Evolutionary conservation across 2,888 invertebrate genomes (phyloP).

Genomic region (Chrysotoxum bicinctum): DNA sequence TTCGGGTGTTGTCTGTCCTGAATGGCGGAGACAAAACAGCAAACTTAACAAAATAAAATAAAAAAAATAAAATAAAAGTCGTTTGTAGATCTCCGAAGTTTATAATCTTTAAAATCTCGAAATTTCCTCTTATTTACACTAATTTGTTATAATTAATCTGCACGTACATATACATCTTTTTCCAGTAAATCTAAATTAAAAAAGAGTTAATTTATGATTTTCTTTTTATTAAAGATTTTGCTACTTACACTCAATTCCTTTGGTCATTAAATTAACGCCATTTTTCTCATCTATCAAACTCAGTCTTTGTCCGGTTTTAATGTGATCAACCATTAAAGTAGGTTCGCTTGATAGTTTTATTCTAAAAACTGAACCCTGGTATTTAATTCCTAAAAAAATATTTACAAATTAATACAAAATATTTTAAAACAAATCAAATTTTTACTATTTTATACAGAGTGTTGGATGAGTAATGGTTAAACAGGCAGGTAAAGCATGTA

Average conservation of each 20-base stretch:
- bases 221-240: not conserved
- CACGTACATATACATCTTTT: not conserved
- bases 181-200: conserved; percentile 69
- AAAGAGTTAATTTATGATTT: not conserved
- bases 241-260: conserved; percentile 73
- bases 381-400: conserved; percentile 76
- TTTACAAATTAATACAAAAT: too few species aligned
- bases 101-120: too few species aligned
- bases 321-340: conserved; percentile 14
- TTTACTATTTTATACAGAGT: too few species aligned
- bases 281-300: conserved; percentile 40
- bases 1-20: too few species aligned
- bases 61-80: too few species aligned
- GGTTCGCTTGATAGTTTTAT: conserved; percentile 52
- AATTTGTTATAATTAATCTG: not conserved
- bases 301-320: conserved; percentile 13
- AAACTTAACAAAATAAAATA: too few species aligned
- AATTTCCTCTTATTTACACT: too few species aligned
- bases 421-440: not conserved
- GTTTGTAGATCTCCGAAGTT: too few species aligned
- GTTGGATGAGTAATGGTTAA: too few species aligned
- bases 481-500: too few species aligned
- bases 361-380: conserved; percentile 75
- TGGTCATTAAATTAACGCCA: conserved; percentile 32
- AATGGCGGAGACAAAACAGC: too few species aligned